These are phyloP conservation scores for Cheilosia impressa DNA, from an alignment of 2,888 invertebrate species.

Conservation along the genomic window DNA sequence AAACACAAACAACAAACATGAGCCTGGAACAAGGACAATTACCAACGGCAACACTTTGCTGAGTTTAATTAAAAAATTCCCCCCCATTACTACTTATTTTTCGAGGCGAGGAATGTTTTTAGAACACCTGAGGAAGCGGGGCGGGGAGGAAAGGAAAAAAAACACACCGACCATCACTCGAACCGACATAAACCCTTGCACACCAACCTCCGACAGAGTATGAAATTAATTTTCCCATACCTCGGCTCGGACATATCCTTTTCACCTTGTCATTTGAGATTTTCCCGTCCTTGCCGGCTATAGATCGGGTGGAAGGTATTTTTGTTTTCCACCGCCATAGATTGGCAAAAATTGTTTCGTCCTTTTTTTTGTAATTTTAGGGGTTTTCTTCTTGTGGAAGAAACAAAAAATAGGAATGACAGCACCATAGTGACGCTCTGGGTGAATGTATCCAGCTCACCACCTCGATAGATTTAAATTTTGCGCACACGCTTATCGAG, in stretches of 20 bases:
- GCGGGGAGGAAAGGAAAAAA: conserved; percentile 3
- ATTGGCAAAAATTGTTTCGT: conserved; percentile 14
- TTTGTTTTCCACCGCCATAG: conserved; percentile 25
- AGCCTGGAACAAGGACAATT: conserved; percentile 62
- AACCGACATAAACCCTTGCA: conserved; percentile 53
- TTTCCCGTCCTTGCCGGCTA: conserved; percentile 54
- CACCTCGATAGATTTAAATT: not conserved
- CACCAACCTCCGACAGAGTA: conserved; percentile 68
- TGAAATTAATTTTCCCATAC: conserved; percentile 74
- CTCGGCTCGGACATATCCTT: conserved; percentile 64
- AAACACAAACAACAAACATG: conserved; percentile 25
- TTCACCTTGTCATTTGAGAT: conserved; percentile 74
- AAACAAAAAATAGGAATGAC: conserved; percentile 44
- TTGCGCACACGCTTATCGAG: conserved; percentile 3
- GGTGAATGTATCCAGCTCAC: conserved; percentile 40
- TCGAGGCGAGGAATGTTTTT: conserved; percentile 44
- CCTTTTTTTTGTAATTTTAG: conserved; percentile 22
- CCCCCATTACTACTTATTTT: conserved; percentile 39
- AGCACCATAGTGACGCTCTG: not conserved
- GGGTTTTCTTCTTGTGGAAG: conserved; percentile 19
- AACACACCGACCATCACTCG: conserved; percentile 44
- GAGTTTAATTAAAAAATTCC: conserved; percentile 74
- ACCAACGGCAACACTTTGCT: conserved; percentile 70
- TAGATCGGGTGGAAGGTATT: conserved; percentile 30
- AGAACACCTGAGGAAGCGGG: conserved; percentile 59